A percentile compares a stretch with the other conserved stretches of the same genome.
phyloP scores from a whole-genome alignment of 1,140 invertebrate species.

The Rhyzopertha dominica region DNA sequence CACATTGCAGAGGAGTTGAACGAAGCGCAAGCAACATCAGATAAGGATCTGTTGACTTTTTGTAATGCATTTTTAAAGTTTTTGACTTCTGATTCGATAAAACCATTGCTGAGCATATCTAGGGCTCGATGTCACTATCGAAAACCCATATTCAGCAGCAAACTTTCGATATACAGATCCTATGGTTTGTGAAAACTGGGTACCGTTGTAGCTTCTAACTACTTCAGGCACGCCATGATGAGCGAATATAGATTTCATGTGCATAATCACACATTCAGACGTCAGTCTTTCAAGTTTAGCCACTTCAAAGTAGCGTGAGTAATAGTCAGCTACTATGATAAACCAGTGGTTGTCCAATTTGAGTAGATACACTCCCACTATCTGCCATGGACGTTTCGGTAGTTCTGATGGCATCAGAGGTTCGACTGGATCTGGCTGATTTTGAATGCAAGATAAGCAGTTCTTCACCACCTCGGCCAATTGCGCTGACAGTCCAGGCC shows the following conservation, averaged over 20 bases:
- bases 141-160: too few relatives aligned
- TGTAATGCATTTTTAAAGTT: too few relatives aligned
- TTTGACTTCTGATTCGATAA: too few relatives aligned
- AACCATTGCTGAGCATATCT: too few relatives aligned
- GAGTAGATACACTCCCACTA: conserved; percentile 4
- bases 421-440: background rate
- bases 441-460: conserved; percentile 9
- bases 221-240: conserved; percentile 5
- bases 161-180: too few relatives aligned
- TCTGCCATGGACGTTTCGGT: conserved; percentile 3
- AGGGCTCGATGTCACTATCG: too few relatives aligned
- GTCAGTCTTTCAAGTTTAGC: conserved; percentile 3
- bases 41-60: too few relatives aligned
- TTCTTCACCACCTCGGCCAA: background rate
- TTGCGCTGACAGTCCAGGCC: conserved; percentile 1
- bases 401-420: conserved; percentile 8
- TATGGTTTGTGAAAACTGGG: too few relatives aligned
- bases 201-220: conserved; percentile 7
- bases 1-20: too few relatives aligned
- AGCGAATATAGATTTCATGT: conserved; percentile 10
- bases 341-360: background rate
- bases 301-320: conserved; percentile 12
- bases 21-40: too few relatives aligned
- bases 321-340: conserved; percentile 12
- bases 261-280: background rate